These are phyloP conservation scores for Lycodopsis pacificus DNA, from an alignment of 2,797 vertebrate genomes.

Conservation along the genomic window DNA sequence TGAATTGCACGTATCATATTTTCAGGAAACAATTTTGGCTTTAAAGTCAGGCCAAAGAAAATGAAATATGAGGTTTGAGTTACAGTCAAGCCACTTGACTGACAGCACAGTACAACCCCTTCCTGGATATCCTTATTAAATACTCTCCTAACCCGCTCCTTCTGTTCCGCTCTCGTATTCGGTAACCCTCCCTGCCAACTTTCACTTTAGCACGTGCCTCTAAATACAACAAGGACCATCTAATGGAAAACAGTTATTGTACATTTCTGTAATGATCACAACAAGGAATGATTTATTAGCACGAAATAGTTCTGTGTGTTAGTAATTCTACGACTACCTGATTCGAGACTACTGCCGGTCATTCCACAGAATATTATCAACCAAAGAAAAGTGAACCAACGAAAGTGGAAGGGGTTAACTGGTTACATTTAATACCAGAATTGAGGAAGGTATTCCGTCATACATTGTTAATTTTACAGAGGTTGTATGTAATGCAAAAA, in stretches of 20 bases:
- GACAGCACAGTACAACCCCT: background rate
- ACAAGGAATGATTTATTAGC: background rate
- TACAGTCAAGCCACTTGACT: background rate
- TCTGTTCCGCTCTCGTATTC: too few relatives aligned
- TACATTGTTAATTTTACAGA: background rate
- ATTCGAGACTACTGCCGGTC: background rate
- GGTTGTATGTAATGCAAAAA: background rate
- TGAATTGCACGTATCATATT: background rate
- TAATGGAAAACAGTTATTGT: background rate
- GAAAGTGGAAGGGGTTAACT: slow-evolving; percentile 25
- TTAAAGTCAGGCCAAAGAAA: background rate
- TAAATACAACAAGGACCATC: background rate
- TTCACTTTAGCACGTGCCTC: background rate
- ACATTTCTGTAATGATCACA: background rate
- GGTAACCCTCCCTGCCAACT: background rate
- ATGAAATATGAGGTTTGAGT: background rate
- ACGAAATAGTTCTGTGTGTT: background rate
- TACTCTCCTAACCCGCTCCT: too few relatives aligned
- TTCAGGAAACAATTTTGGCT: slow-evolving; percentile 8
- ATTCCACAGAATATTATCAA: slow-evolving; percentile 27
- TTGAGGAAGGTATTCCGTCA: background rate
- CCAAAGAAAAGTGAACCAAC: slow-evolving; percentile 5
- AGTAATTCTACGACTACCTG: background rate
- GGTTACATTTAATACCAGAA: background rate
- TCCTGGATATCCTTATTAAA: background rate